Percentiles rank a stretch among this genome's conserved stretches.
Evolutionary conservation across 2,888 invertebrate species (phyloP).

Genomic region (Mimas tiliae): DNA sequence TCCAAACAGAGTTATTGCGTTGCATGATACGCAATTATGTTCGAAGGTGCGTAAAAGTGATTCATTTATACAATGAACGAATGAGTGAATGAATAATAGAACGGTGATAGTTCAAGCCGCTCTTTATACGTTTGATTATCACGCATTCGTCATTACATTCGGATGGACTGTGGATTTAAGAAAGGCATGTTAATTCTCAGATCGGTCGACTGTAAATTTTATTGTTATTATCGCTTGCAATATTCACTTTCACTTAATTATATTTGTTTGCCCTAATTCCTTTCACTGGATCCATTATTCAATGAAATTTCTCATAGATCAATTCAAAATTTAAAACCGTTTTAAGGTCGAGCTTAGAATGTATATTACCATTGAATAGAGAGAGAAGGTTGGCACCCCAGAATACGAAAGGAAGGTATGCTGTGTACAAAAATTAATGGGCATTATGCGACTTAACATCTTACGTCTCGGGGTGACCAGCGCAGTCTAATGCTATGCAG

Average conservation of each 20-base stretch:
- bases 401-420: too few relatives aligned
- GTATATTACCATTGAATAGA: too few relatives aligned
- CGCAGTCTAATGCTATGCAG: too few relatives aligned
- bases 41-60: too few relatives aligned
- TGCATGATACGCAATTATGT: too few relatives aligned
- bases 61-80: constrained; percentile 12
- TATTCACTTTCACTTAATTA: constrained; percentile 16
- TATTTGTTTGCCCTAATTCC: constrained; percentile 2
- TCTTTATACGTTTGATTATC: constrained; percentile 11
- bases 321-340: too few relatives aligned
- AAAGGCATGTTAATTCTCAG: constrained; percentile 11
- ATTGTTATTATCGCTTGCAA: background rate
- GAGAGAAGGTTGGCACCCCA: too few relatives aligned
- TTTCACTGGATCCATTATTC: background rate
- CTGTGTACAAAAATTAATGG: too few relatives aligned
- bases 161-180: constrained; percentile 8
- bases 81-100: background rate
- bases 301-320: background rate
- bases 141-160: background rate
- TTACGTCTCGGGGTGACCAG: too few relatives aligned
- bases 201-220: background rate
- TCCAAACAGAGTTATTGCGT: too few relatives aligned
- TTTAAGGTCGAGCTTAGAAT: background rate
- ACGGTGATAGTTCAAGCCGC: background rate
- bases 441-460: too few relatives aligned